Conservation (phyloP, 23 tunicate species). For the Styela clava region DNA sequence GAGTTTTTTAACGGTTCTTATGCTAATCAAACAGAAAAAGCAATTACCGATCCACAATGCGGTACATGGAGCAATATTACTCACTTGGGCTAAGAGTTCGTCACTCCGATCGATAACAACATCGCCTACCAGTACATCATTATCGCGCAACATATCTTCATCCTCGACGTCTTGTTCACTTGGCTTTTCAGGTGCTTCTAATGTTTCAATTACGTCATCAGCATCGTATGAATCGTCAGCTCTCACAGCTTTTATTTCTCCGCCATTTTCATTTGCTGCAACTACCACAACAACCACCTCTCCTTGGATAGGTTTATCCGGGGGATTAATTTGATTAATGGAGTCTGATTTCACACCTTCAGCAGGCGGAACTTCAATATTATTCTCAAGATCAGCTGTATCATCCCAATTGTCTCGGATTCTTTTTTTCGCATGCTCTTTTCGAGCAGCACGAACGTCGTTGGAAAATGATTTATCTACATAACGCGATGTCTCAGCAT, state of each 20-base stretch:
- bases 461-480: background rate
- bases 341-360: background rate
- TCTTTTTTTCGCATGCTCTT: background rate
- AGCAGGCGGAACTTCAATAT: background rate
- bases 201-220: slow-evolving; percentile 19
- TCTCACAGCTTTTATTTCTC: background rate
- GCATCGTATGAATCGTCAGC: background rate
- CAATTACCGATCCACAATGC: too few relatives aligned
- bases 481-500: background rate
- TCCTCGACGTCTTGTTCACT: slow-evolving; percentile 42
- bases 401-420: background rate
- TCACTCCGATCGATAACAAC: slow-evolving; percentile 79
- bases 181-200: slow-evolving; percentile 77
- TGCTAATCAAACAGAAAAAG: too few relatives aligned
- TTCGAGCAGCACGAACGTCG: background rate
- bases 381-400: background rate
- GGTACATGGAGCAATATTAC: too few relatives aligned
- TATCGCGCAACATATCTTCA: slow-evolving; percentile 70
- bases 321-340: background rate
- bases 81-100: slow-evolving; percentile 34
- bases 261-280: background rate
- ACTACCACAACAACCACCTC: slow-evolving; percentile 26
- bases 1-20: too few relatives aligned
- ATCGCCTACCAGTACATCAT: slow-evolving; percentile 61
- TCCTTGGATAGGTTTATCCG: background rate